Evolutionary conservation across 64 coral and sea anemone species (phyloP).

Genomic region (Hydrozoanthus tunicans): DNA sequence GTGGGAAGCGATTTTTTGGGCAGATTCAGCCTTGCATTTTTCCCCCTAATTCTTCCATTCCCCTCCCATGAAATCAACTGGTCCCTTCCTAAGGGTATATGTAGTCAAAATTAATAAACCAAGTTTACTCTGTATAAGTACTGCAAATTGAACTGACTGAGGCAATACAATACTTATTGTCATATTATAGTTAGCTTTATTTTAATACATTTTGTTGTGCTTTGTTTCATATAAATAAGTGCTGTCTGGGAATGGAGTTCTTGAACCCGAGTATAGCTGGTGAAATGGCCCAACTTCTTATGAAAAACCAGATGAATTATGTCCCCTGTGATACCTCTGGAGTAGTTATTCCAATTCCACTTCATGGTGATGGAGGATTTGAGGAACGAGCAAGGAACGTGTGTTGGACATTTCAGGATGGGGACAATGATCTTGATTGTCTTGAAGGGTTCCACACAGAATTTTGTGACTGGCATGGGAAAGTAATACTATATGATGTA

Average conservation of each 20-base stretch:
- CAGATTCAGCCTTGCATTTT: too few relatives aligned
- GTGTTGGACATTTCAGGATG: slow-evolving; percentile 55
- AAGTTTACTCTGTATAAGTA: too few relatives aligned
- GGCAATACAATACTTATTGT: too few relatives aligned
- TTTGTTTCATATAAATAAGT: neutral
- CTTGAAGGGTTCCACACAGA: slow-evolving; percentile 47
- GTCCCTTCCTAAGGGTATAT: too few relatives aligned
- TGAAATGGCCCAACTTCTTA: slow-evolving; percentile 57
- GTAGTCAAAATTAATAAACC: too few relatives aligned
- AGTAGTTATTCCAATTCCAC: slow-evolving; percentile 17
- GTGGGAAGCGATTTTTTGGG: too few relatives aligned
- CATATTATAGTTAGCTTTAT: too few relatives aligned
- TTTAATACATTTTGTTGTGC: too few relatives aligned
- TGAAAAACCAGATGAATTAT: slow-evolving; percentile 51
- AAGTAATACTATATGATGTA: slow-evolving; percentile 31
- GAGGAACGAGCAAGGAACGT: slow-evolving; percentile 53
- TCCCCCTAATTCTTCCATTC: too few relatives aligned
- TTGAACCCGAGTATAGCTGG: slow-evolving; percentile 53
- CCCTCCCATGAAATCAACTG: too few relatives aligned
- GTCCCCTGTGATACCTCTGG: slow-evolving; percentile 30
- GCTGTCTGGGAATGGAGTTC: slow-evolving; percentile 58
- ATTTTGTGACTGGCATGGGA: slow-evolving; percentile 63
- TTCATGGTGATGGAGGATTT: slow-evolving; percentile 57
- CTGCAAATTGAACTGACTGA: too few relatives aligned
- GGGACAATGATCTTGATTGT: slow-evolving; percentile 28